Evolutionary conservation across 2,888 invertebrate species (phyloP).

Genomic region (Eupelmus urozonus): DNA sequence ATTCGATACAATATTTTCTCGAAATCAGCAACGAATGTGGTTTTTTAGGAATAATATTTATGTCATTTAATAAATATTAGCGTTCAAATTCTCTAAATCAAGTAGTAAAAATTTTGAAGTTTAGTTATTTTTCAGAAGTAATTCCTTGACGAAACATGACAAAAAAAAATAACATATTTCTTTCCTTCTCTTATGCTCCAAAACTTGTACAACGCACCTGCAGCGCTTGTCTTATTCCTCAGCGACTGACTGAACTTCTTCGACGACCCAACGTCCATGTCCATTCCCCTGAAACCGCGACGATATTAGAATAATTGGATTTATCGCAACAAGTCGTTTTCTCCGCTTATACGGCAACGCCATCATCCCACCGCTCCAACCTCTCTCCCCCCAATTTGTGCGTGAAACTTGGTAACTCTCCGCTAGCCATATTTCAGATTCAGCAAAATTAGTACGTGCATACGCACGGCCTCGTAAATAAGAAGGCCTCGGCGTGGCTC

Average conservation of each 20-base stretch:
- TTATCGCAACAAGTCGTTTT: slow-evolving; percentile 53
- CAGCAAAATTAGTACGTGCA: slow-evolving; percentile 9
- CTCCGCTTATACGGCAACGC: slow-evolving; percentile 53
- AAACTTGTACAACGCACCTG: no score
- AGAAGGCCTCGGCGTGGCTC: neutral
- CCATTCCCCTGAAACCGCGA: neutral
- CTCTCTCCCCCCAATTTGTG: no score
- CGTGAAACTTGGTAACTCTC: neutral
- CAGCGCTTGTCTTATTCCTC: no score
- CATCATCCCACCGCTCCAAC: neutral
- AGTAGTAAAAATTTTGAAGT: no score
- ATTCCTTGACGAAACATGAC: no score
- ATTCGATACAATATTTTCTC: neutral
- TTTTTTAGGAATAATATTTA: neutral
- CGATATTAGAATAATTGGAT: slow-evolving; percentile 8
- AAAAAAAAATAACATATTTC: no score
- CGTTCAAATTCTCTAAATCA: no score
- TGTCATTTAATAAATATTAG: no score
- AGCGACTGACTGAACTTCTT: no score
- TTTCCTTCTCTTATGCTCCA: no score
- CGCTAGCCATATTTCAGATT: slow-evolving; percentile 11
- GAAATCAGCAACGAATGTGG: neutral
- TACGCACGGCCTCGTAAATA: slow-evolving; percentile 6
- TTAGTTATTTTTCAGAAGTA: no score
- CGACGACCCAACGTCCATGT: no score